phyloP scores from a whole-genome alignment of 2,888 invertebrate species.

The Agapostemon virescens region DNA sequence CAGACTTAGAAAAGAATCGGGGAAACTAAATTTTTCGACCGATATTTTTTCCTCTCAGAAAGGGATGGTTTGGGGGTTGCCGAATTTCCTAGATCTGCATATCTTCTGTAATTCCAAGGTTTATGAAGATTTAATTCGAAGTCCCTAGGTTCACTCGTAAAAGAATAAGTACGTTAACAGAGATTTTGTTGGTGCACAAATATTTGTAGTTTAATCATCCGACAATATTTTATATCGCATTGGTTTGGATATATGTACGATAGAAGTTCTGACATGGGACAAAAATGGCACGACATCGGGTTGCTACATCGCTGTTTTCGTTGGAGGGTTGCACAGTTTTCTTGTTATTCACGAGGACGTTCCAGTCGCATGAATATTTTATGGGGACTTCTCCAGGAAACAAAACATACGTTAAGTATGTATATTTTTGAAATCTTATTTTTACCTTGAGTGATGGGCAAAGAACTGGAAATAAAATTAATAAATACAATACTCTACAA shows the following conservation, averaged over 20 bases:
- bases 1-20: too few species aligned
- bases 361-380: constrained; percentile 5
- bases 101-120: too few species aligned
- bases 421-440: background rate
- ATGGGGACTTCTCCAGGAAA: background rate
- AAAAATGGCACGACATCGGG: background rate
- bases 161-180: background rate
- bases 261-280: background rate
- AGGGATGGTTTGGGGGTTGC: too few species aligned
- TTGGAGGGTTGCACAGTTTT: background rate
- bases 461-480: background rate
- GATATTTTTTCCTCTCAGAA: too few species aligned
- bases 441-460: background rate
- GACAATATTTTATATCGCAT: background rate
- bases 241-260: background rate
- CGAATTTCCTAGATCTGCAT: too few species aligned
- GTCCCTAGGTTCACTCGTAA: too few species aligned
- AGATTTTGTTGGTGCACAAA: background rate
- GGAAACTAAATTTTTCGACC: too few species aligned
- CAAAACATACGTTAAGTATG: background rate
- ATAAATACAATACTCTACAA: too few species aligned
- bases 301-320: background rate
- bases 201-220: background rate
- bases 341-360: constrained; percentile 1
- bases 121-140: too few species aligned